These are phyloP conservation scores for Gephyroberyx darwinii DNA, from an alignment of 2,797 vertebrate species.

Conservation along the genomic window DNA sequence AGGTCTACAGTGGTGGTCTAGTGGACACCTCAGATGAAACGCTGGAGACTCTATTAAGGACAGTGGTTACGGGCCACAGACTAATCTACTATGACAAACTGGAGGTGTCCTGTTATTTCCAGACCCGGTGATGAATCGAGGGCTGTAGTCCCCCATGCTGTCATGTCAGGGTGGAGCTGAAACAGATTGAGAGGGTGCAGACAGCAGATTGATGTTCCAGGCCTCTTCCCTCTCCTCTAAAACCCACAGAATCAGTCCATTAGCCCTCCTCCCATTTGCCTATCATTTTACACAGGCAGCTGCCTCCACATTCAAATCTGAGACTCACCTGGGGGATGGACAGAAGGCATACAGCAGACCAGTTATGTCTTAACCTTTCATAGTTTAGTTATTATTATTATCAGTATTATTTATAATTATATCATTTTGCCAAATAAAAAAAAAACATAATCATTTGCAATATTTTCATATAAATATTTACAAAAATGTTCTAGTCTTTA, in stretches of 20 bases:
- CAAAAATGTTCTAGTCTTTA: background rate
- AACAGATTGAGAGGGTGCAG: conserved; percentile 82
- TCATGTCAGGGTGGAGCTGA: conserved; percentile 82
- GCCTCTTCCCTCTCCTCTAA: conserved; percentile 70
- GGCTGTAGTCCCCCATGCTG: conserved; percentile 79
- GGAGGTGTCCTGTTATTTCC: conserved; percentile 85
- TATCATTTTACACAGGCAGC: conserved; percentile 63
- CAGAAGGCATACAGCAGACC: conserved; percentile 10
- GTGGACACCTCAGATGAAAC: conserved; percentile 76
- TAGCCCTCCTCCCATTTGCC: conserved; percentile 74
- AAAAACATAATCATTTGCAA: no score
- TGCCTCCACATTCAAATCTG: conserved; percentile 46
- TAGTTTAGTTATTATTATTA: background rate
- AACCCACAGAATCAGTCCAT: conserved; percentile 78
- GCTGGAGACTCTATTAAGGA: conserved; percentile 83
- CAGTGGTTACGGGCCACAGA: conserved; percentile 84
- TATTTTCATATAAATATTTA: no score
- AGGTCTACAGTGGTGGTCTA: conserved; percentile 77
- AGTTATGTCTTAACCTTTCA: background rate
- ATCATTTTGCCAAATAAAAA: background rate
- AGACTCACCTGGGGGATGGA: conserved; percentile 32
- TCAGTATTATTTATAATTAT: background rate
- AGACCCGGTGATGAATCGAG: conserved; percentile 82
- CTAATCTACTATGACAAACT: conserved; percentile 86
- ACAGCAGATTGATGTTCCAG: conserved; percentile 79